These are phyloP conservation scores for Cotesia glomerata DNA, from an alignment of 1,140 invertebrate genomes.

Conservation along the genomic window DNA sequence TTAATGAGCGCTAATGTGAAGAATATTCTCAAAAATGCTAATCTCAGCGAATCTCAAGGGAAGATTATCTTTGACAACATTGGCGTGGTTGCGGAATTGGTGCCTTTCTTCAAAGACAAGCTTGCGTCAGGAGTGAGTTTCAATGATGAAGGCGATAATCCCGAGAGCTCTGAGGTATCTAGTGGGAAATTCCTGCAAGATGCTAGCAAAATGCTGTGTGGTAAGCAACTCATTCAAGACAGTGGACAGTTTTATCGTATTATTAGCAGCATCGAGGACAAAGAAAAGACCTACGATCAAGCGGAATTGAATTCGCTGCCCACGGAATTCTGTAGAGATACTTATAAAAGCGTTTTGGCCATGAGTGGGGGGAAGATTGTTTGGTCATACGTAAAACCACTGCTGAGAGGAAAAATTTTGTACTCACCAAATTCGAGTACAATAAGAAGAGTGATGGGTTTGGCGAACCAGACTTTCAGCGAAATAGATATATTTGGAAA, in stretches of 20 bases:
- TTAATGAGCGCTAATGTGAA: constrained; percentile 58
- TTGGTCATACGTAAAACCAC: constrained; percentile 72
- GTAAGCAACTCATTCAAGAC: constrained; percentile 62
- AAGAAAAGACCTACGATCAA: constrained; percentile 60
- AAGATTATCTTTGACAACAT: constrained; percentile 57
- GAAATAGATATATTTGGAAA: constrained; percentile 63
- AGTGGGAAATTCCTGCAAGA: constrained; percentile 60
- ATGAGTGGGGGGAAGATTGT: constrained; percentile 71
- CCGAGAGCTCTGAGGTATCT: constrained; percentile 26
- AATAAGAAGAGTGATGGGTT: constrained; percentile 63
- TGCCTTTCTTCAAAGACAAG: constrained; percentile 59
- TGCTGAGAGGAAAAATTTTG: constrained; percentile 70
- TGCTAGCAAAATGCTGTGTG: constrained; percentile 68
- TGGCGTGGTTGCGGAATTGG: constrained; percentile 55
- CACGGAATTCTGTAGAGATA: constrained; percentile 68
- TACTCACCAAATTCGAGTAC: constrained; percentile 65
- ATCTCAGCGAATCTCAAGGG: constrained; percentile 62
- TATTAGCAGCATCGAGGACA: constrained; percentile 64
- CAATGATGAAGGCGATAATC: background rate
- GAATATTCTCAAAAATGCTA: constrained; percentile 61
- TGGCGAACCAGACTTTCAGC: constrained; percentile 68
- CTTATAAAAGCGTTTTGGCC: constrained; percentile 66
- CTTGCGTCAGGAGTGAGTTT: constrained; percentile 37
- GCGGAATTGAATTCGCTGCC: constrained; percentile 66
- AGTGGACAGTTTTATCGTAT: constrained; percentile 62